A percentile compares a stretch with the other conserved stretches of the same genome.
phyloP scores from a whole-genome alignment of 2,113 vertebrate species.

The Bombycilla garrulus region DNA sequence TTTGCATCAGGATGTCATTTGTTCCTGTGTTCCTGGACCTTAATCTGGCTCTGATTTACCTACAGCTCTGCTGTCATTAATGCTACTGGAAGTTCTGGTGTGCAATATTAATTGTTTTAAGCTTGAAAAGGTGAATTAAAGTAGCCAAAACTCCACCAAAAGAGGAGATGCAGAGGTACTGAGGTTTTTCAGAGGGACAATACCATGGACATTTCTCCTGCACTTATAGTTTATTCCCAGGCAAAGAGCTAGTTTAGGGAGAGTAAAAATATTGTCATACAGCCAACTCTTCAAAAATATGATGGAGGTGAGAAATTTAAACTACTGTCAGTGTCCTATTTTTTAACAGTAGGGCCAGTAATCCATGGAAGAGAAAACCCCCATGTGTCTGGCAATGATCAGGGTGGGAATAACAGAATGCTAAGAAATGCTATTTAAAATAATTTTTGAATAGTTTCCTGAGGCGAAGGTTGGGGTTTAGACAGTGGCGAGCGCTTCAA shows the following conservation, averaged over 20 bases:
- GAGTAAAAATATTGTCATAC: background rate
- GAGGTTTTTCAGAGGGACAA: background rate
- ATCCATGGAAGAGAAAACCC: accelerated
- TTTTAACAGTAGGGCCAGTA: background rate
- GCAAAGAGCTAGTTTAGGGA: background rate
- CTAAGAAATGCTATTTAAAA: background rate
- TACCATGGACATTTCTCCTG: background rate
- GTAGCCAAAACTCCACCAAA: background rate
- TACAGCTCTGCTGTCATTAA: background rate
- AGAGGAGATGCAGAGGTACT: background rate
- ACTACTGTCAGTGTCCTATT: background rate
- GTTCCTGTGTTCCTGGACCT: background rate
- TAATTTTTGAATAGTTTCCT: background rate
- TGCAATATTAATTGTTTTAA: background rate
- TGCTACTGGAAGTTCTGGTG: background rate
- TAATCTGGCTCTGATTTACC: background rate
- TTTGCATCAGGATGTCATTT: background rate
- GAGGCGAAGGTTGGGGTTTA: accelerated
- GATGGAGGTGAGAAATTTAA: background rate
- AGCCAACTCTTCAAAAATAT: background rate
- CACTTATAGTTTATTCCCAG: background rate
- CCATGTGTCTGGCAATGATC: background rate
- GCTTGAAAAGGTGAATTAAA: background rate
- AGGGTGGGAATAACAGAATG: background rate
- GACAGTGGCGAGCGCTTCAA: accelerated